Evolutionary conservation across 2,113 vertebrate species (phyloP).

Genomic region (Pan paniscus): DNA sequence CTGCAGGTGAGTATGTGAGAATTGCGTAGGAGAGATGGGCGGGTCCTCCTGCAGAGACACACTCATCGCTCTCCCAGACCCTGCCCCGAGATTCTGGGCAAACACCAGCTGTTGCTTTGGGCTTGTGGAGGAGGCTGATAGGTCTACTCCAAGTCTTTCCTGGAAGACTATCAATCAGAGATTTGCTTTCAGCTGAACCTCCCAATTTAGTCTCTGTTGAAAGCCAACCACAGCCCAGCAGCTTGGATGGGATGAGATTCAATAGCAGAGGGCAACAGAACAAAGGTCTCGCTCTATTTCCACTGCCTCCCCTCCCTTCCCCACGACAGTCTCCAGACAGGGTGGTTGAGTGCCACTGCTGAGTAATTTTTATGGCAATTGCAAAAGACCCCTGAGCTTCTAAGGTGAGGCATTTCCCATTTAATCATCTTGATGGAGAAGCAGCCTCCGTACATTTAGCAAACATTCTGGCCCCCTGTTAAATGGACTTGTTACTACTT

Average conservation of each 20-base stretch:
- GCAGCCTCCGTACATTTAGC: background rate
- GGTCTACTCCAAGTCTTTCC: background rate
- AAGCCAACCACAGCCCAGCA: background rate
- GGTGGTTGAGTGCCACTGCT: background rate
- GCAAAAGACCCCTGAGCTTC: background rate
- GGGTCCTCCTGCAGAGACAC: no score
- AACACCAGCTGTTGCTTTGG: background rate
- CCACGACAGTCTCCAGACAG: background rate
- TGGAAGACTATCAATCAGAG: background rate
- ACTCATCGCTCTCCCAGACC: background rate
- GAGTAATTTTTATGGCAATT: background rate
- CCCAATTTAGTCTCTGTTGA: background rate
- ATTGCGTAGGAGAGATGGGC: accelerated
- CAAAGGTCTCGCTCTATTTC: accelerated
- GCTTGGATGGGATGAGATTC: background rate
- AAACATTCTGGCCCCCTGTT: background rate
- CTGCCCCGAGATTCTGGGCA: background rate
- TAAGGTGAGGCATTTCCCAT: background rate
- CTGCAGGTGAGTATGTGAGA: background rate
- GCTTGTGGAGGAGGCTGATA: background rate
- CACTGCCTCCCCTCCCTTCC: background rate
- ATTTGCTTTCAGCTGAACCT: background rate
- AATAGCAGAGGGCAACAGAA: background rate
- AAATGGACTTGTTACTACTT: background rate
- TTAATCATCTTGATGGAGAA: background rate